Evolutionary conservation across 2,113 vertebrate species (phyloP).

Genomic region (Pitta sordida): DNA sequence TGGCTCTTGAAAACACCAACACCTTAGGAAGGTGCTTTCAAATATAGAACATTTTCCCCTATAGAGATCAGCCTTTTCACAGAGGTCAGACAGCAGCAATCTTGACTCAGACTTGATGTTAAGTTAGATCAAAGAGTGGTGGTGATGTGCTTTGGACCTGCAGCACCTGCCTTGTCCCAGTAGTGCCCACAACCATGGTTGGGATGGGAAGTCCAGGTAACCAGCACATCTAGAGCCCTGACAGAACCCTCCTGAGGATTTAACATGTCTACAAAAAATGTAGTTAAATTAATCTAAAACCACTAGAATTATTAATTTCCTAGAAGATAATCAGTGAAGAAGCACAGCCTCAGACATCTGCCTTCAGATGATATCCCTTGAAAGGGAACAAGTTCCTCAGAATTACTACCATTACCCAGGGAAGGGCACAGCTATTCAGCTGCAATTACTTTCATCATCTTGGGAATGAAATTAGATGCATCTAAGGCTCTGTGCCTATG

Average conservation of each 20-base stretch:
- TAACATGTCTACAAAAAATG: neutral
- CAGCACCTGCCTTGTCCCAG: neutral
- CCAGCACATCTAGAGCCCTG: neutral
- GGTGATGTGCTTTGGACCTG: neutral
- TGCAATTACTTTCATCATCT: neutral
- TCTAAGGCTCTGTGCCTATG: neutral
- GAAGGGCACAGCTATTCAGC: neutral
- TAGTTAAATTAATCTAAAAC: neutral
- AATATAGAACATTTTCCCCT: neutral
- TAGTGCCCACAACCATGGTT: neutral
- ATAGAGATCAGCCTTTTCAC: neutral
- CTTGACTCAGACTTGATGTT: neutral
- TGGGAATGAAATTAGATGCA: neutral
- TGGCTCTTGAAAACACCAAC: neutral
- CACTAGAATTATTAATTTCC: neutral
- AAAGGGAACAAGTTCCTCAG: neutral
- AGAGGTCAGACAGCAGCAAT: neutral
- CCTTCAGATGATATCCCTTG: neutral
- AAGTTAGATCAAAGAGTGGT: neutral
- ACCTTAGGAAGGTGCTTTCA: neutral
- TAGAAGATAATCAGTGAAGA: neutral
- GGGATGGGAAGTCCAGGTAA: neutral
- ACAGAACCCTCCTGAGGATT: neutral
- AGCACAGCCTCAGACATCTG: neutral
- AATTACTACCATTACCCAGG: neutral